Base-by-base conservation (phyloP, 2,888 invertebrate genomes). In the Stenotaenia linearis region DNA sequence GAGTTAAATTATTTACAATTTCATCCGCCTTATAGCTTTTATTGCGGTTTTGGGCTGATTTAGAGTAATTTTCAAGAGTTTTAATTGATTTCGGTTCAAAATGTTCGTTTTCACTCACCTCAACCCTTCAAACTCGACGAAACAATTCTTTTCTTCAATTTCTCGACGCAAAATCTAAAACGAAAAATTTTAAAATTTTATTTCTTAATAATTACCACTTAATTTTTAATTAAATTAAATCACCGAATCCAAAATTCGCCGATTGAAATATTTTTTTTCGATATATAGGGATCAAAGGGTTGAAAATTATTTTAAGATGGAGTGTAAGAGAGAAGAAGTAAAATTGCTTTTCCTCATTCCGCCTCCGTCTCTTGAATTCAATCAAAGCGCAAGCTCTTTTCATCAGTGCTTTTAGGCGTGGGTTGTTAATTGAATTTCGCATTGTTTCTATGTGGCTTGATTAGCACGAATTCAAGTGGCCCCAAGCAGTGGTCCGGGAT, bases 321-420 rank as follows among this genome's bases (percentile, higher is more conserved):
- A 40, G 50, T 1, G n/a, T 5, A 18, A 18, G n/a, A 18, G 50
- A 50, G 18, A n/a, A 21, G 50, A 50, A 50, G 18, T 50, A 18
- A 50, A 69, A 69, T 69, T 69, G 69, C 28, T 69, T 69, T 69
- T 69, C 69, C 69, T 23, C 69, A 69, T 69, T 69, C 69, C 12
- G 69, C 10, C 25, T 69, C 69, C 69, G 69, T 69, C 69, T 69
- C 69, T 69, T 69, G 69, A 69, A 69, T 69, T 69, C 69, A 69
- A 69, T 69, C 69, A 69, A 69, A 69, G 69, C 69, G 69, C 69
- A 69, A 69, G 69, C 69, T 69, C 69, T 69, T 69, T 69, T 69
- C 69, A 69, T 69, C 69, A 69, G 69, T 69, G 69, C 69, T 69
- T 69, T 69, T 69, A 69, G 69, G 69, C 69, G 69, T 69, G 28